phyloP scores from a whole-genome alignment of 2,113 vertebrate genomes.

The Ameiurus melas region DNA sequence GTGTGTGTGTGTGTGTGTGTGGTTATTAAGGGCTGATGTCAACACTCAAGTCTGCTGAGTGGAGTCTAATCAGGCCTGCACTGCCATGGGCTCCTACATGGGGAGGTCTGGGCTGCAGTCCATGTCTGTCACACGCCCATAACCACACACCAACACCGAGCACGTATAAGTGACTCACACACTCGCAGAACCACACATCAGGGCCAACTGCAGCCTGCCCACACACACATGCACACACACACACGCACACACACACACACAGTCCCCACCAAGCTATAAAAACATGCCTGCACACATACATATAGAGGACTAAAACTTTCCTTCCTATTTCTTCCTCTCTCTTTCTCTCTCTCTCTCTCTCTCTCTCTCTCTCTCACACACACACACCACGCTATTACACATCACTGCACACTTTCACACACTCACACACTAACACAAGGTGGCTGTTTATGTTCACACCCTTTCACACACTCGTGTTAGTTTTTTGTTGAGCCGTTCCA shows the following conservation, averaged over 20 bases:
- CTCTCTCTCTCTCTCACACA: neutral
- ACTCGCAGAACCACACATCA: conserved; percentile 27
- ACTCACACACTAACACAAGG: no score
- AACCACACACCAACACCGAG: conserved; percentile 29
- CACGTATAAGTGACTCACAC: conserved; percentile 17
- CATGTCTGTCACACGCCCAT: conserved; percentile 51
- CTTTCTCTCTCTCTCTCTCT: no score
- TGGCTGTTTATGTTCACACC: conserved; percentile 37
- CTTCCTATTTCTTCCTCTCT: neutral
- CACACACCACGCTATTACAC: neutral
- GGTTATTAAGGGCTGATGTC: conserved; percentile 56
- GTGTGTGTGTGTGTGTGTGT: conserved; percentile 34
- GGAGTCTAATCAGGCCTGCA: conserved; percentile 42
- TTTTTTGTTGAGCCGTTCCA: conserved; percentile 35
- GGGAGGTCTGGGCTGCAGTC: conserved; percentile 53
- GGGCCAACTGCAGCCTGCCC: neutral
- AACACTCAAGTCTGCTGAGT: conserved; percentile 49
- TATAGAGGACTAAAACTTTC: neutral
- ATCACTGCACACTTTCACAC: conserved; percentile 34
- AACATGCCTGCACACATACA: neutral
- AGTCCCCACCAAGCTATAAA: neutral
- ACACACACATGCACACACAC: conserved; percentile 19
- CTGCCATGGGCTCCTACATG: conserved; percentile 36
- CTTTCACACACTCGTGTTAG: conserved; percentile 10
- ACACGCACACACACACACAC: neutral